Base-by-base conservation (phyloP, 2,888 invertebrate species). In the Andrena bucephala region DNA sequence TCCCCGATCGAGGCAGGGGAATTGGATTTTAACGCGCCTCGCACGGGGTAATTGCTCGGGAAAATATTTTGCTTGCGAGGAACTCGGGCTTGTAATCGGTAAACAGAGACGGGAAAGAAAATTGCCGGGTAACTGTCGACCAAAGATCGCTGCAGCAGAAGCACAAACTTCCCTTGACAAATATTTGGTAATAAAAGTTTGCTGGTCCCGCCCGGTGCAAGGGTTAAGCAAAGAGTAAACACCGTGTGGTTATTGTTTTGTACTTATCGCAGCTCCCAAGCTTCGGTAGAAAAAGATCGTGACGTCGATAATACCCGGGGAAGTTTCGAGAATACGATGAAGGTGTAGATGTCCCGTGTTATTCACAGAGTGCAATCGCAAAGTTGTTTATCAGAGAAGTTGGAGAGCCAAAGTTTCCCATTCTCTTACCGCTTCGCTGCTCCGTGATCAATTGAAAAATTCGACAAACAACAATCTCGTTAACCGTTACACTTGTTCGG, bases 141-240 rank as follows among this genome's bases (percentile, higher is more conserved):
- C 48, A 72, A 72, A 57, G n/a, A 33, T 65, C 24, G 33, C 10
- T 20, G 29, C 5, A 29, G 57, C 50, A 27, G 24, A 36, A 50
- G 36, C 6, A 13, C 16, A 60, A 60, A 60, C 57, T 77, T 65
- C 16, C 16, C 2, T 66, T 24, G 52, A 69, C 66, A 62, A 80
- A 67, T 71, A 71, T 31, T 48, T n/a, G 42, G 48, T 20, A 31
- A 80, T 67, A 62, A 77, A 80, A 77, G 79, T 77, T 70, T 1
- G 16, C 52, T 20, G n/a, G 60, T 71, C 36, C 29, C 24, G 31
- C 3, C 16, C 42, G 42, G 29, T n/a, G 54, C 59, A 31, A 70
- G 57, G 65, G 66, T 52, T 60, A 60, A 60, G 59, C 24, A 42
- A 42, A 71, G 54, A 62, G 48, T 48, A 67, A 77, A 70, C 50